Percentiles rank a stretch among this genome's conserved stretches.
phyloP scores from a whole-genome alignment of 2,113 vertebrate species.

The Proterorhinus semilunaris region DNA sequence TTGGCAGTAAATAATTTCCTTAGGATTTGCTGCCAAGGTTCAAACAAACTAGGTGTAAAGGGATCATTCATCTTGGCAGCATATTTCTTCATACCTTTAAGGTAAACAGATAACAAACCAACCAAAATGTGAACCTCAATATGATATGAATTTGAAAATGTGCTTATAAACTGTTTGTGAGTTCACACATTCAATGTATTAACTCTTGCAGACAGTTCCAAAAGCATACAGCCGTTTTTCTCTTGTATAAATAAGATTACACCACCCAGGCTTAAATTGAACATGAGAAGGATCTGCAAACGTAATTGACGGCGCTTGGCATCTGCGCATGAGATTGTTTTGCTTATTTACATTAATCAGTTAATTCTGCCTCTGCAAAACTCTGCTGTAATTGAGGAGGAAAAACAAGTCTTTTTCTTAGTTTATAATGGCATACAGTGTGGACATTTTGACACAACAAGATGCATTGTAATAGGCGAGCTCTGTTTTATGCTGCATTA shows the following conservation, averaged over 20 bases:
- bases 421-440: conserved; percentile 7
- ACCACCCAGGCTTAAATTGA: not conserved
- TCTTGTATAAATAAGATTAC: not conserved
- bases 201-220: not conserved
- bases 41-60: not conserved
- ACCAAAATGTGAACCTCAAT: not conserved
- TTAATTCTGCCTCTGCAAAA: conserved; percentile 21
- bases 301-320: not conserved
- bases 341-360: not conserved
- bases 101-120: not conserved
- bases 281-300: not conserved
- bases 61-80: not conserved
- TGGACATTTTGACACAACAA: conserved; percentile 28
- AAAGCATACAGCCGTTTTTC: not conserved
- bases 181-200: not conserved
- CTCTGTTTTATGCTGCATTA: conserved; percentile 20
- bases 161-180: not conserved
- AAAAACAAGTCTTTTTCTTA: conserved; percentile 17
- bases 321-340: not conserved
- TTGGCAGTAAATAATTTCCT: not conserved
- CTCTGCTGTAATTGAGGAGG: conserved; percentile 24
- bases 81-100: not conserved
- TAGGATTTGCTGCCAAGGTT: not conserved
- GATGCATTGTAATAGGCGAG: conserved; percentile 18
- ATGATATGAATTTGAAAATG: not conserved